Evolutionary conservation across 2,888 invertebrate species (phyloP), one percentile per base, ranked within the genome.

Genomic region (Parnassius orleans): DNA sequence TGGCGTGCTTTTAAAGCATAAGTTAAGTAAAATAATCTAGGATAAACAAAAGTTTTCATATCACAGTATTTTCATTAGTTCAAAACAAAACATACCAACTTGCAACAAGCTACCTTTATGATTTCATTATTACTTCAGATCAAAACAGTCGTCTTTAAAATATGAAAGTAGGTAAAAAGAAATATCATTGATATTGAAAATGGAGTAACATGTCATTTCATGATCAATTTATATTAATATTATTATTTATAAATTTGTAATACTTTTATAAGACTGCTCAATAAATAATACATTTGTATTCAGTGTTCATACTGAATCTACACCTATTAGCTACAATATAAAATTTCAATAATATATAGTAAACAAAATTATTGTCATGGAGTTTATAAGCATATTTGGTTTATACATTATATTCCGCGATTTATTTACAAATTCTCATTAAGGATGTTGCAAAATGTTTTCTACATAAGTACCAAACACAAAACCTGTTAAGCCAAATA

Each of bases 401-500:
- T 58, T 53, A 57, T 72, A 68, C 66, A 69, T 12, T 53, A 53
- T n/a, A 50, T 53, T 53, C 19, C 10, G 19, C 47, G 64, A 46
- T 56, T 60, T 66, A 67, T 66, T 57, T 66, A 47, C 66, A 66
- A 62, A 11, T 43, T 7, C 14, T 42, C 10, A 3, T 73, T 71
- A 76, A 53, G 66, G 63, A 63, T 62, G 63, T 58, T 68, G 65
- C 59, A 88, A 75, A 67, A 96, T 95, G 83, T 95, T 95, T 69
- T 93, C 92, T 71, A 96, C 77, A 81, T 96, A 96, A 0, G 97
- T 96, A 57, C 98, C 98, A 70, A 96, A 95, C 1, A 94, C 79
- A 80, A 97, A 97, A 19, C 98, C 98, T 53, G 95, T 89, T 50
- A 97, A 78, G 0, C 98, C 98, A 76, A 98, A 95, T 1, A 95